Base-by-base conservation (phyloP, 2,888 invertebrate species). In the Dryocosmus kuriphilus region DNA sequence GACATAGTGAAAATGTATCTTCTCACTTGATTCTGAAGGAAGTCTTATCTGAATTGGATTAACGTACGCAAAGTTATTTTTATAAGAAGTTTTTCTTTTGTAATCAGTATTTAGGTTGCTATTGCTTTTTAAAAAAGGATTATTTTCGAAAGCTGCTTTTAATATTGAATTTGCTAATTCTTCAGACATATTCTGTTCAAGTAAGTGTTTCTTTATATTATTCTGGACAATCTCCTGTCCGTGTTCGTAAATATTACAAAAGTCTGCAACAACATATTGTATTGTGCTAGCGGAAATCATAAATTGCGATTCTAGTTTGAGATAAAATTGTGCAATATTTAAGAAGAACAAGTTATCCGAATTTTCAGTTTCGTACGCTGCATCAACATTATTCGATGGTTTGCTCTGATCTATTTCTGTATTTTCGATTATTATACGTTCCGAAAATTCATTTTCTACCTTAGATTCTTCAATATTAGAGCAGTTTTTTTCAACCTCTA, bases 261-360 rank as follows among this genome's bases (percentile, higher is more conserved):
- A 77, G 76, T 80, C 81, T 38, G 55, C 19, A 5, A 80, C 61
- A n/a, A 86, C 81, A 57, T 81, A 77, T 65, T 86, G 79, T 27
- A 85, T 41, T 24, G 82, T 83, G 14, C 79, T 67, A 14, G 74
- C 81, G 14, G 85, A 83, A 16, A 85, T 14, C 30, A 80, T 30
- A 35, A 81, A 80, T 32, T 85, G 67, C 14, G 67, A 73, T 80
- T 85, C 83, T 38, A 85, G 75, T 80, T 84, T 85, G 14, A 85
- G 76, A 60, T 79, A 82, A 73, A 83, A 77, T 51, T 80, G 79
- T 32, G 77, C 80, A 24, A 81, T 5, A 32, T 78, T 79, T 19
- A 80, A 6, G n/a, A n/a, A n/a, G 62, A 76, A 78, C 61, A 74
- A 71, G 71, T 78, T 55, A 5, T n/a, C 16, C 14, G 16, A 60